A percentile compares a stretch with the other conserved stretches of the same genome.
Evolutionary conservation across 1,140 invertebrate species (phyloP).

Genomic region (Bombus sylvicola): DNA sequence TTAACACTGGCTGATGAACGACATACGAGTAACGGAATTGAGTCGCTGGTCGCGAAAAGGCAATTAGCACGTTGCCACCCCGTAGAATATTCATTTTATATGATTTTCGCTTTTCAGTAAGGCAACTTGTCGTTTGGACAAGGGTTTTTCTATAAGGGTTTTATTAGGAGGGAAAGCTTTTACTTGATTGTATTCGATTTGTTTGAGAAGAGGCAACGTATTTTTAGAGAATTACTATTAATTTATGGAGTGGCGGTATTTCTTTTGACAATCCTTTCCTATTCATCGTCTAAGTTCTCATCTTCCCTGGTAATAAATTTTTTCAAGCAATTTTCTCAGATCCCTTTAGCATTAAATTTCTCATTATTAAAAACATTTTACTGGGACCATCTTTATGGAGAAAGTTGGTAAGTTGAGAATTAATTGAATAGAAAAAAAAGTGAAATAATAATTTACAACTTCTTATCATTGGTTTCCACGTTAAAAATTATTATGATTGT

Average conservation of each 20-base stretch:
- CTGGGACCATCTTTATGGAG: background rate
- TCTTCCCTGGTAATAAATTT: background rate
- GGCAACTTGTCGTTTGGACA: background rate
- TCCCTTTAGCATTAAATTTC: background rate
- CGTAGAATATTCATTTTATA: background rate
- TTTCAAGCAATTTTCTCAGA: background rate
- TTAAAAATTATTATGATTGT: too few relatives aligned
- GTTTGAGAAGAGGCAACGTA: background rate
- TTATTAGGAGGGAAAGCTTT: background rate
- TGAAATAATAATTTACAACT: too few relatives aligned
- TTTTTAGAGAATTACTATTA: too few relatives aligned
- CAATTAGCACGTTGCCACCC: background rate
- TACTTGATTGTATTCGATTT: background rate
- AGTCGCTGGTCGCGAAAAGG: background rate
- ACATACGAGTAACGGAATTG: background rate
- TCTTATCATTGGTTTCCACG: too few relatives aligned
- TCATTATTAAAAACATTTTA: background rate
- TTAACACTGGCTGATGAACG: slow-evolving; percentile 27
- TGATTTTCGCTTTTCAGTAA: background rate
- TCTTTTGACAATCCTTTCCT: background rate
- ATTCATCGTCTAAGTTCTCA: background rate
- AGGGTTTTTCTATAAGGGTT: background rate
- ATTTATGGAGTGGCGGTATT: background rate
- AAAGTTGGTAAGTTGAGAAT: background rate
- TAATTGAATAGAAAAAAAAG: background rate